These are phyloP conservation scores for Siderastrea siderea DNA, from an alignment of 92 coral and sea anemone genomes.

Conservation along the genomic window DNA sequence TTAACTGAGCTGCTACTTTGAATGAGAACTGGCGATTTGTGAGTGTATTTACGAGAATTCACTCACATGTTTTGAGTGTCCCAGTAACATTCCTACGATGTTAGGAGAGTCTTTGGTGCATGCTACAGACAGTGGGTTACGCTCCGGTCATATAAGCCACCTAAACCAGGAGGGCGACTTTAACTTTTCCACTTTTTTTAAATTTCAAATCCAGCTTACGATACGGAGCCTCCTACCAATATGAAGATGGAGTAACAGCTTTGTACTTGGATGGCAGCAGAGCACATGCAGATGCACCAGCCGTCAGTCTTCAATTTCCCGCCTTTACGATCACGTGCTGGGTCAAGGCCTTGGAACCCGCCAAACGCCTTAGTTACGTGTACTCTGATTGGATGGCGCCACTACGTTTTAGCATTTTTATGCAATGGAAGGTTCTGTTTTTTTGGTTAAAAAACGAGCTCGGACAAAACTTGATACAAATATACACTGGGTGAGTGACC, in stretches of 20 bases:
- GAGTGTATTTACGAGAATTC: no score
- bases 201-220: neutral
- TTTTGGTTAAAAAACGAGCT: conserved; percentile 14
- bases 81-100: no score
- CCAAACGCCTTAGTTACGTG: conserved; percentile 43
- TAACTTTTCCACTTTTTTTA: neutral
- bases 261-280: conserved; percentile 48
- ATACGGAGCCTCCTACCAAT: conserved; percentile 15
- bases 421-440: conserved; percentile 4
- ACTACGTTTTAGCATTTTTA: conserved; percentile 36
- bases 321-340: conserved; percentile 53
- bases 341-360: conserved; percentile 51
- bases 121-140: no score
- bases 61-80: no score
- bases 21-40: no score
- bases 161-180: no score
- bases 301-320: conserved; percentile 58
- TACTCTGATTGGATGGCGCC: conserved; percentile 55
- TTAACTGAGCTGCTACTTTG: no score
- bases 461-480: neutral
- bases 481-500: no score
- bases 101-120: no score
- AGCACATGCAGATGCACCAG: conserved; percentile 57
- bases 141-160: neutral
- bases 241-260: conserved; percentile 13